A percentile compares a stretch with the other conserved stretches of the same genome.
Evolutionary conservation across 1,140 invertebrate species (phyloP).

Genomic region (Pseudachorutes palmiensis): DNA sequence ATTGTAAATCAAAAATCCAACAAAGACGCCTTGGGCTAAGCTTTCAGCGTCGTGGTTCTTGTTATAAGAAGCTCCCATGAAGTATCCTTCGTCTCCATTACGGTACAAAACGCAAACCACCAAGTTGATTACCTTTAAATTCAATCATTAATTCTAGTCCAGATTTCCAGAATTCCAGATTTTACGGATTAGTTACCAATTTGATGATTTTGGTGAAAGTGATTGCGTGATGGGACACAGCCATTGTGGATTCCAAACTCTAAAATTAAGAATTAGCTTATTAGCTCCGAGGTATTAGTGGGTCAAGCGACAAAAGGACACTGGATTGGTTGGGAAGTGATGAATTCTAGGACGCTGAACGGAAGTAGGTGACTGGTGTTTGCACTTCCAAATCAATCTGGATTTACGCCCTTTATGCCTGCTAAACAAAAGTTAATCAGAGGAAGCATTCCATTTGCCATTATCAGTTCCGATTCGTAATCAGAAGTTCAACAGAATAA

Average conservation of each 20-base stretch:
- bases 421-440: too few relatives aligned
- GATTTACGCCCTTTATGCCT: too few relatives aligned
- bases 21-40: slow-evolving; percentile 70
- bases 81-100: slow-evolving; percentile 67
- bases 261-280: background rate
- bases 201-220: slow-evolving; percentile 31
- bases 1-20: slow-evolving; percentile 74
- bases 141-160: slow-evolving; percentile 4
- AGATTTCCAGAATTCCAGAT: background rate
- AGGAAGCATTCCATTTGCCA: too few relatives aligned
- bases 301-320: too few relatives aligned
- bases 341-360: too few relatives aligned
- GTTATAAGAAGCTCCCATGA: slow-evolving; percentile 77
- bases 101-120: slow-evolving; percentile 71
- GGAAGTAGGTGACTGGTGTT: too few relatives aligned
- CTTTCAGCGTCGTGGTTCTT: slow-evolving; percentile 77
- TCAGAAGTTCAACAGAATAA: too few relatives aligned
- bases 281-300: background rate
- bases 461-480: too few relatives aligned
- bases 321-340: too few relatives aligned
- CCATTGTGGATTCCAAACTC: slow-evolving; percentile 23
- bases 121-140: slow-evolving; percentile 63
- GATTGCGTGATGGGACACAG: slow-evolving; percentile 25
- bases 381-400: background rate
- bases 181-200: slow-evolving; percentile 24